These are phyloP conservation scores for Drosophila tripunctata DNA, from an alignment of 2,888 invertebrate species.

Conservation along the genomic window DNA sequence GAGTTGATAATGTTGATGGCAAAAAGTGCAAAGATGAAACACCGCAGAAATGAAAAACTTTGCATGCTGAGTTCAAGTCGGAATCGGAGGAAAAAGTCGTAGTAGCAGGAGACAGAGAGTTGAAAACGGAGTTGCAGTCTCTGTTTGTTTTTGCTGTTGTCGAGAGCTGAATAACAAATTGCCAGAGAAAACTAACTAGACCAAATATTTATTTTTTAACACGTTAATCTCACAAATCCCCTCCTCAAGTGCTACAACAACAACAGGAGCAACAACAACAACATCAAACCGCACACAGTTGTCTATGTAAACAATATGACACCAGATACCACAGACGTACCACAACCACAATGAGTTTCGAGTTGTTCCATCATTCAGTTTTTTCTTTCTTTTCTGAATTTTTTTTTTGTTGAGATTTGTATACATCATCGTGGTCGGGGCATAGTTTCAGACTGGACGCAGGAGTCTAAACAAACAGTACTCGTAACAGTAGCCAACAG, in stretches of 20 bases:
- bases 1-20: conserved; percentile 57
- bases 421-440: conserved; percentile 39
- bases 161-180: conserved; percentile 68
- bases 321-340: conserved; percentile 48
- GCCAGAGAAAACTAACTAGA: conserved; percentile 76
- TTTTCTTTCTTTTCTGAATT: conserved; percentile 10
- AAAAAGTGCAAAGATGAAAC: conserved; percentile 36
- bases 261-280: conserved; percentile 30
- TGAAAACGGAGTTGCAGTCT: background rate
- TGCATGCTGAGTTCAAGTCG: conserved; percentile 18
- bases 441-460: conserved; percentile 60
- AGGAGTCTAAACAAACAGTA: conserved; percentile 75
- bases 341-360: conserved; percentile 53
- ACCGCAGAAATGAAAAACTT: conserved; percentile 54
- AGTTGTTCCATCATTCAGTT: conserved; percentile 13
- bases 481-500: conserved; percentile 53
- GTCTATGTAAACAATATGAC: conserved; percentile 68
- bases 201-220: conserved; percentile 81
- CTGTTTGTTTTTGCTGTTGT: conserved; percentile 61
- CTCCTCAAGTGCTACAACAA: conserved; percentile 58
- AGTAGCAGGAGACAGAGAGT: background rate
- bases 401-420: conserved; percentile 50
- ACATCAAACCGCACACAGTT: conserved; percentile 66
- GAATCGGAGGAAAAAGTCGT: background rate
- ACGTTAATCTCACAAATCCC: conserved; percentile 78